Evolutionary conservation across 1,140 invertebrate species (phyloP).

Genomic region (Bombus affinis): DNA sequence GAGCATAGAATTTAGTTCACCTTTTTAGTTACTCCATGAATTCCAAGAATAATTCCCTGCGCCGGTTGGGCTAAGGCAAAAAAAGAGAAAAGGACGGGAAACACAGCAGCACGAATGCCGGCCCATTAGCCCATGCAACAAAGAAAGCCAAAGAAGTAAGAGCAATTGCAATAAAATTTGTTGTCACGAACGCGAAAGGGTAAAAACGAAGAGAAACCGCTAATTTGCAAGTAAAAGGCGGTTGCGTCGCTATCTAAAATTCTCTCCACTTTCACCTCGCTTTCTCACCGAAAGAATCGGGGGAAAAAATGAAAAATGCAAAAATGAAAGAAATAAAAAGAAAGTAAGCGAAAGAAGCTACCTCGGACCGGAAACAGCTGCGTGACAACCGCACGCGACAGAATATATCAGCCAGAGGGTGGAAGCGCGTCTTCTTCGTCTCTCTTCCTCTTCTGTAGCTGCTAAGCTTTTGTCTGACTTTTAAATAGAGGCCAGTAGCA

Average conservation of each 20-base stretch:
- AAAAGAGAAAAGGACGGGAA: not conserved
- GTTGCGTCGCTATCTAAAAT: not conserved
- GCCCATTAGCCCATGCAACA: conserved; percentile 14
- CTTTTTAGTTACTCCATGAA: not conserved
- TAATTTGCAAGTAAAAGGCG: conserved; percentile 36
- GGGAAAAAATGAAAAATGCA: not conserved
- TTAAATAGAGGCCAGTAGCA: conserved; percentile 53
- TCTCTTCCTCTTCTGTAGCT: not conserved
- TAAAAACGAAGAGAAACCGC: conserved; percentile 3
- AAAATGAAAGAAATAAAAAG: not conserved
- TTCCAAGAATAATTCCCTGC: conserved; percentile 5
- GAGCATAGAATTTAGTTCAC: not conserved
- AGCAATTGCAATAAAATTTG: conserved; percentile 25
- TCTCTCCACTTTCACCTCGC: conserved; percentile 36
- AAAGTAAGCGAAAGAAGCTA: not conserved
- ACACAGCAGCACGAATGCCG: not conserved
- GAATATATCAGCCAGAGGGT: conserved; percentile 9
- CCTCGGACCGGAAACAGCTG: too few relatives aligned
- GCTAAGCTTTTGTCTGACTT: conserved; percentile 69
- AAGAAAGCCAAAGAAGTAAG: not conserved
- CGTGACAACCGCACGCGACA: not conserved
- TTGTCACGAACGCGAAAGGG: not conserved
- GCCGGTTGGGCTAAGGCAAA: not conserved
- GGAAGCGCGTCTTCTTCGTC: conserved; percentile 7
- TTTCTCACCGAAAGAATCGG: not conserved